phyloP scores from a whole-genome alignment of 1,140 invertebrate genomes.

The Drosophila orosa region DNA sequence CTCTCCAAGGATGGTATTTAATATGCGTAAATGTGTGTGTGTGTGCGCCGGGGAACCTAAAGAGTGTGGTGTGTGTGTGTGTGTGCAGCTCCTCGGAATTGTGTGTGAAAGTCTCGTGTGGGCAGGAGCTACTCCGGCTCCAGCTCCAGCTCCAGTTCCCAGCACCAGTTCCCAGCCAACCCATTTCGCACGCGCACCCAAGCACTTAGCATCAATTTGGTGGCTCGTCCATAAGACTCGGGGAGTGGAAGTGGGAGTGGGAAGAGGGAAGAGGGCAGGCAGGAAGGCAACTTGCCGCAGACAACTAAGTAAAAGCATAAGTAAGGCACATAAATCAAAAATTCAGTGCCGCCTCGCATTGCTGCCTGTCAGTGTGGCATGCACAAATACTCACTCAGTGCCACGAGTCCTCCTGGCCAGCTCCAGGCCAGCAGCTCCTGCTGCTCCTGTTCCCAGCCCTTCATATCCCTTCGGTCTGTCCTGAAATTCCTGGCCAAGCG shows the following conservation, averaged over 20 bases:
- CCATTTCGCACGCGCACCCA: conserved; percentile 78
- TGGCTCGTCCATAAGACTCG: conserved; percentile 73
- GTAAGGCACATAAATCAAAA: conserved; percentile 83
- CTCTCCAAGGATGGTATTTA: conserved; percentile 83
- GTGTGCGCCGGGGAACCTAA: conserved; percentile 32
- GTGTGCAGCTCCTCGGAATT: conserved; percentile 23
- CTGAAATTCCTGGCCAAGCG: conserved; percentile 66
- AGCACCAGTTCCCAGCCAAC: conserved; percentile 42
- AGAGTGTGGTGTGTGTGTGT: too few relatives aligned
- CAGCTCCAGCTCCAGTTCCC: conserved; percentile 6
- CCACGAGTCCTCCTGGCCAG: conserved; percentile 29
- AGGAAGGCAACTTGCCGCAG: conserved; percentile 37
- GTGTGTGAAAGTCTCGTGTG: conserved; percentile 70
- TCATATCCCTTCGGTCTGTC: not conserved
- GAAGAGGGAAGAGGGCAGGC: not conserved
- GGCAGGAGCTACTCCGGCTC: conserved; percentile 29
- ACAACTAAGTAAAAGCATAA: conserved; percentile 83
- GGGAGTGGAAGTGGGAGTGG: conserved; percentile 1
- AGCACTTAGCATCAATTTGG: conserved; percentile 83
- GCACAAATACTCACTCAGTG: conserved; percentile 78
- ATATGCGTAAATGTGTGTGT: conserved; percentile 62
- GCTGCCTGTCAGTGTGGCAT: conserved; percentile 78
- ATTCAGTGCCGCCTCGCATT: conserved; percentile 75
- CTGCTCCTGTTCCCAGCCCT: not conserved
- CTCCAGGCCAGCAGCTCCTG: conserved; percentile 9